A percentile compares a stretch with the other conserved stretches of the same genome.
Conservation (phyloP, 2,113 vertebrate species). For the Bos javanicus region DNA sequence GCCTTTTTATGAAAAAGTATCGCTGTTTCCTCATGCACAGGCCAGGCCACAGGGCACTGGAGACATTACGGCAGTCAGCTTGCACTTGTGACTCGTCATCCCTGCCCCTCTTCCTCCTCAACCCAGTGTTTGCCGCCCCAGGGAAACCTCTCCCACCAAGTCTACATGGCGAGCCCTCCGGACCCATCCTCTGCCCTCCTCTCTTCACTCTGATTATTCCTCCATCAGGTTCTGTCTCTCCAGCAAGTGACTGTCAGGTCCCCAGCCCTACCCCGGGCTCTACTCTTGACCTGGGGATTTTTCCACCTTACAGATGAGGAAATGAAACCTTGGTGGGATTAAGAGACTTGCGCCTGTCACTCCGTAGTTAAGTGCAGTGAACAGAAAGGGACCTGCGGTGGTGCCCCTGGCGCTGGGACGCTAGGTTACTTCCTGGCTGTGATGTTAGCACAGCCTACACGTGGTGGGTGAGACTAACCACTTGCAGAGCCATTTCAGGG, state of each 20-base stretch:
- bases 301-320: background rate
- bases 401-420: background rate
- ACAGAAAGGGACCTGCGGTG: background rate
- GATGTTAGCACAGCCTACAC: background rate
- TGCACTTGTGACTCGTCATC: background rate
- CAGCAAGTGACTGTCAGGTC: background rate
- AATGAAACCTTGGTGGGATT: background rate
- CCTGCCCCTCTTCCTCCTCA: background rate
- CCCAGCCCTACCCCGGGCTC: background rate
- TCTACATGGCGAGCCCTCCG: fast-evolving
- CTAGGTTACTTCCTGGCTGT: background rate
- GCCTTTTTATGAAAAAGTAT: background rate
- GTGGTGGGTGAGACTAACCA: background rate
- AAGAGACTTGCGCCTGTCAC: background rate
- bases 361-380: background rate
- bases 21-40: background rate
- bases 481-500: background rate
- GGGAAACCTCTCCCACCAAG: background rate
- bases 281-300: background rate
- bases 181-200: background rate
- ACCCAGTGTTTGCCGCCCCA: background rate
- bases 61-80: background rate
- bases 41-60: background rate
- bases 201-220: background rate
- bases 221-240: background rate